Evolutionary conservation across 2,888 invertebrate genomes (phyloP), one percentile per base, ranked within the genome.

Genomic region (Xanthorhoe designata): DNA sequence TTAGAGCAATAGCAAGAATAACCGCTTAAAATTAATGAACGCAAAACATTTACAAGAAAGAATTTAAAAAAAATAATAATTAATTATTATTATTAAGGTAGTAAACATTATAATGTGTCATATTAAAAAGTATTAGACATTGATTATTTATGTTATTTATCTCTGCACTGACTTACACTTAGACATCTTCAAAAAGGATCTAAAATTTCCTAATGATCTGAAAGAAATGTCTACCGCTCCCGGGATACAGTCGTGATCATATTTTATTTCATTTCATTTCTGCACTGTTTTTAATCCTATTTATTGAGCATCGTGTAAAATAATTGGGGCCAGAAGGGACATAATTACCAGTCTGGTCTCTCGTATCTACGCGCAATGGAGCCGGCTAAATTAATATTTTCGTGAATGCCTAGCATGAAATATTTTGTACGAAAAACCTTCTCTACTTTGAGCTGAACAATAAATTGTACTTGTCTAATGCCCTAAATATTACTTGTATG

Each of bases 311-410:
- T 58, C 49, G 18, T 58, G 17, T 35, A 50, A 58, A 58, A 58
- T 50, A 58, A 57, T 60, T 52, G 52, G 52, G 61, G 53, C 19
- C 52, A 52, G 51, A 52, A 51, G 17, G 60, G 60, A 42, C 61
- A 29, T 38, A 29, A 53, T 61, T n/a, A 53, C 35, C 51, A 52
- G 24, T 42, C 15, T 51, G 38, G 35, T 19, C 59, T 15, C 35
- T 52, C 59, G 3, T 42, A 51, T 50, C 50, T 29, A 29, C 29
- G 52, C 38, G 7, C 5, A 60, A 52, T 38, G 50, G 50, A 24
- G 53, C 29, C 32, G n/a, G 32, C 38, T 32, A 32, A 57, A 52
- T 42, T 42, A 51, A 42, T 50, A 51, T 42, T 51, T 51, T 51
- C 24, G 58, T 38, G n/a, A 59, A 19, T 50, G 47, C 18, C 45